Percentiles rank a stretch among this genome's conserved stretches.
These are phyloP conservation scores for Amaurobius ferox DNA, from an alignment of 2,888 invertebrate species.

Conservation along the genomic window DNA sequence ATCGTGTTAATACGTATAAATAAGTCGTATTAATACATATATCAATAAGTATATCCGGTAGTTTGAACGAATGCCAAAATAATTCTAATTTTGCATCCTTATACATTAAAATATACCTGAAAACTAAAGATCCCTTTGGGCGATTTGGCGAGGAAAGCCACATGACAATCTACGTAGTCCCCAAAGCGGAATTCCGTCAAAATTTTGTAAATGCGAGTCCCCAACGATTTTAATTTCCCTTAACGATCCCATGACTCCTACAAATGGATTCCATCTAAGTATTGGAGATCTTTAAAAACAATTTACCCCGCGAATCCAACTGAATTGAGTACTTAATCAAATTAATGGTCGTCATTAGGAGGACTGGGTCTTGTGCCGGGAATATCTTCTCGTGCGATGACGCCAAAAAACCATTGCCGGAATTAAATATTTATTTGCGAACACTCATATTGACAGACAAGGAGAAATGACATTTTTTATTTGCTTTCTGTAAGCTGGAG, in stretches of 20 bases:
- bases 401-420: constrained; percentile 19
- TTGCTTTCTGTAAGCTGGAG: too few relatives aligned
- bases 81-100: too few relatives aligned
- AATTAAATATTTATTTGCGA: constrained; percentile 64
- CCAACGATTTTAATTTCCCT: constrained; percentile 60
- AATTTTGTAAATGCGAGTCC: constrained; percentile 33
- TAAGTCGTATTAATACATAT: too few relatives aligned
- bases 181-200: constrained; percentile 42
- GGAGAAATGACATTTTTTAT: background rate
- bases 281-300: constrained; percentile 71
- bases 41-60: too few relatives aligned
- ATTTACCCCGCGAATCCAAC: constrained; percentile 50
- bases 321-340: constrained; percentile 69
- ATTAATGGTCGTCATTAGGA: constrained; percentile 66
- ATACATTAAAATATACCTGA: too few relatives aligned
- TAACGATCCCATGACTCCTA: constrained; percentile 66
- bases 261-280: constrained; percentile 60
- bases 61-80: too few relatives aligned
- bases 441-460: background rate
- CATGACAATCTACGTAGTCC: constrained; percentile 1
- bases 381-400: constrained; percentile 31
- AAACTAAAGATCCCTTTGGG: background rate
- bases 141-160: background rate
- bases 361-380: constrained; percentile 18
- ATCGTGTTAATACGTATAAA: too few relatives aligned